Conservation (phyloP, 2,888 invertebrate species). For the Scaptomyza polygonia region DNA sequence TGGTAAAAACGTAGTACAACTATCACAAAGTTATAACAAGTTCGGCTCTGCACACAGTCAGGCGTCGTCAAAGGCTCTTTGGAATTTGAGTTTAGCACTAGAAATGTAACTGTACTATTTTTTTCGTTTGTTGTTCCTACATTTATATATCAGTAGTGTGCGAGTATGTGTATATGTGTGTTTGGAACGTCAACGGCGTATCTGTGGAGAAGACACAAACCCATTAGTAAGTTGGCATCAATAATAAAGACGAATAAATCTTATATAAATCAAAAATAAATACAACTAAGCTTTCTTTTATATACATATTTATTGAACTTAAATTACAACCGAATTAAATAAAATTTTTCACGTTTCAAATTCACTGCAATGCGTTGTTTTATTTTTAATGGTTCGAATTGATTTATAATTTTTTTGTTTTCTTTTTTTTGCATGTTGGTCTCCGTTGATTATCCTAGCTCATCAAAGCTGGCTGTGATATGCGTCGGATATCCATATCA, state of each 20-base stretch:
- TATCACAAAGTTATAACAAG: constrained; percentile 52
- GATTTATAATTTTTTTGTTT: neutral
- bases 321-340: neutral
- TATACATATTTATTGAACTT: neutral
- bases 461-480: constrained; percentile 99
- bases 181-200: constrained; percentile 56
- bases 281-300: neutral
- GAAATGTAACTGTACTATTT: too few relatives aligned
- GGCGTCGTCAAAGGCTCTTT: constrained; percentile 70
- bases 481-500: constrained; percentile 89
- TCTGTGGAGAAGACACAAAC: constrained; percentile 62
- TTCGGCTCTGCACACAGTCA: constrained; percentile 47
- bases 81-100: constrained; percentile 41
- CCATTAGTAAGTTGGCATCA: constrained; percentile 33
- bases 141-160: constrained; percentile 15
- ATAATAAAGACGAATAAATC: neutral
- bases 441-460: constrained; percentile 87
- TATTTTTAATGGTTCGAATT: constrained; percentile 15
- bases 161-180: constrained; percentile 32
- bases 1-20: constrained; percentile 28
- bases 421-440: constrained; percentile 66
- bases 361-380: constrained; percentile 16
- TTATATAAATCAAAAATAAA: constrained; percentile 15
- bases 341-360: constrained; percentile 17
- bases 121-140: constrained; percentile 5